phyloP scores from a whole-genome alignment of 2,888 invertebrate genomes.

The Diarsia dahlii region DNA sequence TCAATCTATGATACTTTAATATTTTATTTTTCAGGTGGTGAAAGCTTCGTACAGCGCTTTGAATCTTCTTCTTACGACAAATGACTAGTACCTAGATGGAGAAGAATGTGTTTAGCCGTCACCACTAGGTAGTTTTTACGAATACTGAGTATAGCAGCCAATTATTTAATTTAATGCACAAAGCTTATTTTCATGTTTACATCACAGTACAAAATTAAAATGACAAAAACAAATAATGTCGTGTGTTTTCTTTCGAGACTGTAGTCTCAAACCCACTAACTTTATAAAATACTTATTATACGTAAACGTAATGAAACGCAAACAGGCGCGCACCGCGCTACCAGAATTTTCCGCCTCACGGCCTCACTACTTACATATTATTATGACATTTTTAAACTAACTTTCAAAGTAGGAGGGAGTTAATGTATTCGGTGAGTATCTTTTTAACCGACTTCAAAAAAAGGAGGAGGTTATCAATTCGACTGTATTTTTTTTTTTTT shows the following conservation, averaged over 20 bases:
- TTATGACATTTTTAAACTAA: not conserved
- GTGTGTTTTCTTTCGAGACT: not conserved
- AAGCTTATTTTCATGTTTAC: not conserved
- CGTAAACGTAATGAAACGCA: not conserved
- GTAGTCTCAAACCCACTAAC: not conserved
- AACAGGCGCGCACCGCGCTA: not conserved
- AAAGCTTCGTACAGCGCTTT: conserved; percentile 86
- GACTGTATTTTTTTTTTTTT: too few relatives aligned
- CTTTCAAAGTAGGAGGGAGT: not conserved
- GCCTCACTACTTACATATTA: not conserved
- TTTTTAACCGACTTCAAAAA: too few relatives aligned
- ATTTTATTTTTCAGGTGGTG: conserved; percentile 83
- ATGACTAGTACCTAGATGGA: not conserved
- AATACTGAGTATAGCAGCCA: not conserved
- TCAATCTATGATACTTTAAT: conserved; percentile 38
- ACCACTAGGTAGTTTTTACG: not conserved
- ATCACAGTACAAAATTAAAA: not conserved
- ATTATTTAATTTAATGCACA: not conserved
- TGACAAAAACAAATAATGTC: not conserved
- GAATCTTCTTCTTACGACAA: conserved; percentile 78
- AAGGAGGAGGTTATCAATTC: too few relatives aligned
- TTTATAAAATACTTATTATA: not conserved
- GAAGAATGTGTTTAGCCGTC: not conserved
- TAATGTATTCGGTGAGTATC: not conserved
- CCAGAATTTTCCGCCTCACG: not conserved